A percentile compares a stretch with the other conserved stretches of the same genome.
These are phyloP conservation scores for Bradypus variegatus DNA, from an alignment of 2,797 vertebrate species.

Conservation along the genomic window DNA sequence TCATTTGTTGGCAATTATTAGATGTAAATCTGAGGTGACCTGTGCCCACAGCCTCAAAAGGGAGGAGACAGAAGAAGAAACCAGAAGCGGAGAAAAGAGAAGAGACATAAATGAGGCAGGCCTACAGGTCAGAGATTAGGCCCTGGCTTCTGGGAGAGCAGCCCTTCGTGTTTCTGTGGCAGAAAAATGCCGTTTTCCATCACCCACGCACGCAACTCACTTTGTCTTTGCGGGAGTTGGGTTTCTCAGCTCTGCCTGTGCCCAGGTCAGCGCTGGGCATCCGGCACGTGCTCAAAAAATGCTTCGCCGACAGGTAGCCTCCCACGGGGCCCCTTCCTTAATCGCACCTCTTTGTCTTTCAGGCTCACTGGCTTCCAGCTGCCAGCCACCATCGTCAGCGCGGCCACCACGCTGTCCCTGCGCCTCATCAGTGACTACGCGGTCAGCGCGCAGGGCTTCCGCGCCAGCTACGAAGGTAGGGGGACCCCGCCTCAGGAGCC, in stretches of 20 bases:
- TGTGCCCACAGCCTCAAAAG: neutral
- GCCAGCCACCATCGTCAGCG: slow-evolving; percentile 93
- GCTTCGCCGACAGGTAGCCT: neutral
- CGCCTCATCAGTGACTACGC: slow-evolving; percentile 96
- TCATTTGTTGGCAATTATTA: neutral
- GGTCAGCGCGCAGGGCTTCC: slow-evolving; percentile 97
- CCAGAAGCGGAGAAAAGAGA: neutral
- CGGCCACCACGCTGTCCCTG: slow-evolving; percentile 86
- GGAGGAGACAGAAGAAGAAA: neutral
- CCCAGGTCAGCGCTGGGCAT: neutral
- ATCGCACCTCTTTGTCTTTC: slow-evolving; percentile 57
- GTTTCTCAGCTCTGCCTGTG: neutral
- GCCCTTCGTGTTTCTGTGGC: neutral
- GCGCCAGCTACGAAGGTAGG: slow-evolving; percentile 94
- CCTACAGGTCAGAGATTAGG: neutral
- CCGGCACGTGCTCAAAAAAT: neutral
- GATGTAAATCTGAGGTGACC: neutral
- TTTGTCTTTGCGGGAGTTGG: neutral
- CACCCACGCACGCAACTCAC: neutral
- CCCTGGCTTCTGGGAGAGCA: neutral
- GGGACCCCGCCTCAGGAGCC: neutral
- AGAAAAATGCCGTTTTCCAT: neutral
- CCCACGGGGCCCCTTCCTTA: neutral
- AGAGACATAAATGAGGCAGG: neutral
- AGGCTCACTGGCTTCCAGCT: slow-evolving; percentile 98